Conservation (phyloP, 2,888 invertebrate genomes). For the Agonopterix subpropinquella region DNA sequence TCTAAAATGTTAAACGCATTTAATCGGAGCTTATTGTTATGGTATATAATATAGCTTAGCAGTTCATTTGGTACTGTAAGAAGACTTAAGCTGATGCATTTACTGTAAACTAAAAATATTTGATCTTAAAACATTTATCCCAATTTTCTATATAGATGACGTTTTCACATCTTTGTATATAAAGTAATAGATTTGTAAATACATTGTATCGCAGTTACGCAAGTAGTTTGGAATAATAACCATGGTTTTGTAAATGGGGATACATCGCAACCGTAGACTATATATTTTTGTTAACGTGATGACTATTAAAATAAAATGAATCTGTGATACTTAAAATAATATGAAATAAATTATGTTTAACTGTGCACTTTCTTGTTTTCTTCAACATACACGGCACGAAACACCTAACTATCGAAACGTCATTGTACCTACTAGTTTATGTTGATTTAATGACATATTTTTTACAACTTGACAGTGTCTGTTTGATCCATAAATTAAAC, state of each 20-base stretch:
- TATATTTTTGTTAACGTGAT: constrained; percentile 75
- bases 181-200: constrained; percentile 58
- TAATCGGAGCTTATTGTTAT: constrained; percentile 16
- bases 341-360: constrained; percentile 76
- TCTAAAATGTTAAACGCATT: constrained; percentile 11
- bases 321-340: constrained; percentile 75
- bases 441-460: no score
- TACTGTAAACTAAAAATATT: constrained; percentile 18
- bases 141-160: constrained; percentile 6
- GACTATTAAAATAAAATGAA: constrained; percentile 72
- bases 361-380: constrained; percentile 48
- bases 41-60: constrained; percentile 17
- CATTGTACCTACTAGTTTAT: no score
- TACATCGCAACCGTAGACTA: constrained; percentile 59
- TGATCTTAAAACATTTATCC: neutral
- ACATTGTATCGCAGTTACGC: constrained; percentile 41
- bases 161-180: constrained; percentile 44
- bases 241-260: constrained; percentile 50
- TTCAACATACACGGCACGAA: constrained; percentile 8
- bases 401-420: no score
- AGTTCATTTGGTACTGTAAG: constrained; percentile 16
- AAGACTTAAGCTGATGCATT: constrained; percentile 35
- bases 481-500: no score
- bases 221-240: constrained; percentile 28
- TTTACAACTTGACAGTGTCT: no score